Percentiles rank a stretch among this genome's conserved stretches.
Evolutionary conservation across 2,113 vertebrate genomes (phyloP).

Genomic region (Romanogobio albipinnatus): DNA sequence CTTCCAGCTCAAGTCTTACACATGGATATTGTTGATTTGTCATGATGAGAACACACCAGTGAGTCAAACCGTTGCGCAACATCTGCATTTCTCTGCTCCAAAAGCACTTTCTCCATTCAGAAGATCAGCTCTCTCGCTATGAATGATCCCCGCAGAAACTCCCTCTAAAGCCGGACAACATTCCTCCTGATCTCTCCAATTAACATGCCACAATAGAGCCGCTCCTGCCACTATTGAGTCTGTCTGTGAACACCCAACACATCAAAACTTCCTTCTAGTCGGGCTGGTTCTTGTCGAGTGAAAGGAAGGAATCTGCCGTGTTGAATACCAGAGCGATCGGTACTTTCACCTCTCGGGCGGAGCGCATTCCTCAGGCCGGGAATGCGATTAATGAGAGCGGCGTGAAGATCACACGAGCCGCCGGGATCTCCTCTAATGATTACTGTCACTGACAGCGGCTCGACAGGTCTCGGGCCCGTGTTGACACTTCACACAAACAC

Average conservation of each 20-base stretch:
- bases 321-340: neutral
- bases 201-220: constrained; percentile 17
- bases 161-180: neutral
- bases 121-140: no score
- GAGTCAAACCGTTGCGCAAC: neutral
- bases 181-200: neutral
- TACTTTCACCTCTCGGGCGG: constrained; percentile 28
- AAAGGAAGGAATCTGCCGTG: neutral
- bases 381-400: neutral
- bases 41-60: neutral
- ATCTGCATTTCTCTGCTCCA: neutral
- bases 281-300: neutral
- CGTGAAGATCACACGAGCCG: neutral
- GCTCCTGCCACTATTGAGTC: neutral
- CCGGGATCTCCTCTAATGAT: neutral
- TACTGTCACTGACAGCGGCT: neutral
- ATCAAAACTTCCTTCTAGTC: neutral
- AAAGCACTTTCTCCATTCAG: neutral
- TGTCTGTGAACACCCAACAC: constrained; percentile 20
- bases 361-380: neutral
- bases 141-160: neutral
- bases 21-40: neutral
- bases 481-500: constrained; percentile 14
- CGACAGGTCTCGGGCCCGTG: neutral
- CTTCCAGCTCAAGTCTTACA: neutral